Conservation (phyloP, 1,140 invertebrate genomes). For the Gryllus bimaculatus region DNA sequence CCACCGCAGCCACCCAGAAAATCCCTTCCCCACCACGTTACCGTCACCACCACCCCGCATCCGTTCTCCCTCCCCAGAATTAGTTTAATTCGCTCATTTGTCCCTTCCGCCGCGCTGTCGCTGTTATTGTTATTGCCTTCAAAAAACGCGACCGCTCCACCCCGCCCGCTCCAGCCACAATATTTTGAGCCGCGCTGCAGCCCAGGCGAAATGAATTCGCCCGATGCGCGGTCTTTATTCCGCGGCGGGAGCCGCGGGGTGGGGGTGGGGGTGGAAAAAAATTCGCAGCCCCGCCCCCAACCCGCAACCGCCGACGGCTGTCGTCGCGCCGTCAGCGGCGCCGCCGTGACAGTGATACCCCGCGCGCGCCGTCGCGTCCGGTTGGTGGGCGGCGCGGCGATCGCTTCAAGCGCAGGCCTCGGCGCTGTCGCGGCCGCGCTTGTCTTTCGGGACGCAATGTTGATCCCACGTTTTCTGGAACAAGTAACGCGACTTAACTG, state of each 20-base stretch:
- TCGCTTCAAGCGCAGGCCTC: background rate
- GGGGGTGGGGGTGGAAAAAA: background rate
- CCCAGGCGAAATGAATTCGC: background rate
- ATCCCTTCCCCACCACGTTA: too few relatives aligned
- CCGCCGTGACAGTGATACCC: background rate
- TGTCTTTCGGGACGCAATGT: background rate
- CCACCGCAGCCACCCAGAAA: too few relatives aligned
- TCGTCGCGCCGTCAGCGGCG: background rate
- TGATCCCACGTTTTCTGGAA: too few relatives aligned
- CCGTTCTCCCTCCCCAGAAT: background rate
- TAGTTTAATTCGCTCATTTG: slow-evolving; percentile 5
- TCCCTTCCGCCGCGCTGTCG: slow-evolving; percentile 1
- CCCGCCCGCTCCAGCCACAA: background rate
- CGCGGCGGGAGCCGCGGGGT: too few relatives aligned
- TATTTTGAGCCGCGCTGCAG: background rate
- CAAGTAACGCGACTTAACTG: too few relatives aligned
- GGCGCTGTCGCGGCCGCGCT: background rate
- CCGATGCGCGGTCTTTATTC: slow-evolving; percentile 2
- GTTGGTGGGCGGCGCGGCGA: background rate
- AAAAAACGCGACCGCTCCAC: background rate
- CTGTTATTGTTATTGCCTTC: slow-evolving; percentile 4
- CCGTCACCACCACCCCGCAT: background rate
- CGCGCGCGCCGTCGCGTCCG: too few relatives aligned
- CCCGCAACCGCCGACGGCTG: background rate
- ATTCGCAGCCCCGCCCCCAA: background rate